These are phyloP conservation scores for Diplodus puntazzo DNA, from an alignment of 2,797 vertebrate species.

Conservation along the genomic window DNA sequence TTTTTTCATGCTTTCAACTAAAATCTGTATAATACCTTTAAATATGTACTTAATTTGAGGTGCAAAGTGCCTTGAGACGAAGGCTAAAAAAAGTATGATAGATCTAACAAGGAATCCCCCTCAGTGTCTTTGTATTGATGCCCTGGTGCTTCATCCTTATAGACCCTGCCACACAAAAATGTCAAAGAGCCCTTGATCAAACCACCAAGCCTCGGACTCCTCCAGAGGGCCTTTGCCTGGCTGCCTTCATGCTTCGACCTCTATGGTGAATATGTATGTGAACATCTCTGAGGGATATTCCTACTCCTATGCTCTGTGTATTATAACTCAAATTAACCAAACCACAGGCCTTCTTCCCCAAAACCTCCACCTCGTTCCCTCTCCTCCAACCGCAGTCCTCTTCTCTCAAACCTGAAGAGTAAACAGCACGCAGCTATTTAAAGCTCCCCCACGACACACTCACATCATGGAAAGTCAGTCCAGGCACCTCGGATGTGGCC, in stretches of 20 bases:
- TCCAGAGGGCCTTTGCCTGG: not conserved
- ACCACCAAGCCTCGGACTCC: not conserved
- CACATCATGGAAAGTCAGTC: slow-evolving; percentile 85
- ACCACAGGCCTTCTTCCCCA: slow-evolving; percentile 7
- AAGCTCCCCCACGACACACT: slow-evolving; percentile 75
- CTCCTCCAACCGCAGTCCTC: slow-evolving; percentile 43
- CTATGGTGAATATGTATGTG: not conserved
- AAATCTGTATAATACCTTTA: too few species aligned
- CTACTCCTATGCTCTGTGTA: not conserved
- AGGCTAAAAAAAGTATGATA: not conserved
- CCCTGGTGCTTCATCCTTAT: not conserved
- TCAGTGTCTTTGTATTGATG: not conserved
- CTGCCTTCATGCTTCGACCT: slow-evolving; percentile 1
- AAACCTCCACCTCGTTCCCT: slow-evolving; percentile 30
- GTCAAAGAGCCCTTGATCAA: not conserved
- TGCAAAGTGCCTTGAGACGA: not conserved
- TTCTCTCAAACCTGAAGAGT: slow-evolving; percentile 67
- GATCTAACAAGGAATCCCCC: not conserved
- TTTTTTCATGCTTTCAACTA: too few species aligned
- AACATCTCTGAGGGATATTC: slow-evolving; percentile 23
- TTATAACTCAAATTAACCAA: slow-evolving; percentile 29
- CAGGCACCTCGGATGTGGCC: slow-evolving; percentile 76
- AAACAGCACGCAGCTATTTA: slow-evolving; percentile 84
- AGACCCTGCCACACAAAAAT: not conserved
- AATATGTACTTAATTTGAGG: too few species aligned